Evolutionary conservation across 2,113 vertebrate species (phyloP).

Genomic region (Microcebus jonahi): DNA sequence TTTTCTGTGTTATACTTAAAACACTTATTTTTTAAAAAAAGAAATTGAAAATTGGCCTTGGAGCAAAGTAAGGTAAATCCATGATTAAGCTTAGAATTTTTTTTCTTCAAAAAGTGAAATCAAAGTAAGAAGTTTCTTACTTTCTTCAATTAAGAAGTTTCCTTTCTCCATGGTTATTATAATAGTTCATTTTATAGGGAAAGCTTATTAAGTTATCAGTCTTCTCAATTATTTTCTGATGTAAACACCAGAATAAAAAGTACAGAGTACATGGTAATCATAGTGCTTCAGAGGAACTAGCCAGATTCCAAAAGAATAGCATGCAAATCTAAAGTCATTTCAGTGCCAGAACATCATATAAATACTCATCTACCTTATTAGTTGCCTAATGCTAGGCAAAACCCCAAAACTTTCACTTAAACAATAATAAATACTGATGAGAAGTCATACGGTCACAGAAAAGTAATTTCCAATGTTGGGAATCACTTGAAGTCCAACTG

Average conservation of each 20-base stretch:
- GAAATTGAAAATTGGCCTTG: slow-evolving; percentile 8
- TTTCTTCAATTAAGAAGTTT: not conserved
- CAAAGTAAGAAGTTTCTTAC: not conserved
- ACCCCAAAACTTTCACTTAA: not conserved
- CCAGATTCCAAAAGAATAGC: not conserved
- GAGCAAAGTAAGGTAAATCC: not conserved
- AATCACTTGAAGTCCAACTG: no score
- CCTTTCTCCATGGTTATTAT: not conserved
- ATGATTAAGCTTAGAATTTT: slow-evolving; percentile 24
- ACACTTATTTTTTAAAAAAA: not conserved
- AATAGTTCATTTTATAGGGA: not conserved
- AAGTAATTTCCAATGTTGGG: no score
- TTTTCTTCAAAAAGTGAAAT: slow-evolving; percentile 7
- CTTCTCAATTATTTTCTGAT: not conserved
- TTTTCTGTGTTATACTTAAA: slow-evolving; percentile 19
- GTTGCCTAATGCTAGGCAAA: not conserved
- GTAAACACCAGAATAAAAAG: not conserved
- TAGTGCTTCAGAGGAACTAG: not conserved
- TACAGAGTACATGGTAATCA: not conserved
- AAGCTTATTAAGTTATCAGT: slow-evolving; percentile 2
- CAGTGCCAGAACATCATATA: not conserved
- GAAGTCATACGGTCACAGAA: not conserved
- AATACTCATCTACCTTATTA: not conserved
- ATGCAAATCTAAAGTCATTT: not conserved
- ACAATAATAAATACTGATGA: not conserved